These are phyloP conservation scores for Chloropsis cyanopogon DNA, from an alignment of 2,113 vertebrate genomes.

Conservation along the genomic window DNA sequence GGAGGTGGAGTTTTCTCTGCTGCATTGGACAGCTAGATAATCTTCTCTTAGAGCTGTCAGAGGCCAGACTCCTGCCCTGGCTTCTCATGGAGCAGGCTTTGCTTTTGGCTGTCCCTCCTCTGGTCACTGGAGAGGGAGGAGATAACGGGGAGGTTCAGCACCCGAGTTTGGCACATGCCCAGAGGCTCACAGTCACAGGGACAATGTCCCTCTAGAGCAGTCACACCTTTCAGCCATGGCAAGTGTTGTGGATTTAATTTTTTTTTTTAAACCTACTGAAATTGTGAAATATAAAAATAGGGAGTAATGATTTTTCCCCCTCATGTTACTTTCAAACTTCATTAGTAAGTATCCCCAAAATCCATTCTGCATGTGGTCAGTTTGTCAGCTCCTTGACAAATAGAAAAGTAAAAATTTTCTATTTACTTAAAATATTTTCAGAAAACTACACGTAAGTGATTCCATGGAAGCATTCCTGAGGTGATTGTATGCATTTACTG, in stretches of 20 bases:
- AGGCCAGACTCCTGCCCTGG: background rate
- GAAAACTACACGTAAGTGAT: background rate
- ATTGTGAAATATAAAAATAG: background rate
- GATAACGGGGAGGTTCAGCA: rapidly evolving
- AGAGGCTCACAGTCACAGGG: background rate
- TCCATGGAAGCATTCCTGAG: background rate
- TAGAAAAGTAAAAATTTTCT: background rate
- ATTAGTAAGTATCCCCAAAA: background rate
- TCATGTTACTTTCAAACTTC: background rate
- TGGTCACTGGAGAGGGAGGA: background rate
- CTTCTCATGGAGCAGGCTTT: background rate
- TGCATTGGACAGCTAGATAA: background rate
- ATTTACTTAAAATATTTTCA: background rate
- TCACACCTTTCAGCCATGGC: background rate
- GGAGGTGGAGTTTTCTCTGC: background rate
- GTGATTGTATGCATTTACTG: background rate
- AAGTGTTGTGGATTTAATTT: background rate
- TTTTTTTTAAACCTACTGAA: background rate
- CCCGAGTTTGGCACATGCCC: background rate
- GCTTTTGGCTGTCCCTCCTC: background rate
- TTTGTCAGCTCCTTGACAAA: background rate
- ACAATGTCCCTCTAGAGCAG: background rate
- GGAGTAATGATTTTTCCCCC: background rate
- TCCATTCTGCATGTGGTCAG: background rate
- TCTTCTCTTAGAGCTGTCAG: background rate